Base-by-base conservation (phyloP, 2,888 invertebrate species). In the Priocnemis perturbator region DNA sequence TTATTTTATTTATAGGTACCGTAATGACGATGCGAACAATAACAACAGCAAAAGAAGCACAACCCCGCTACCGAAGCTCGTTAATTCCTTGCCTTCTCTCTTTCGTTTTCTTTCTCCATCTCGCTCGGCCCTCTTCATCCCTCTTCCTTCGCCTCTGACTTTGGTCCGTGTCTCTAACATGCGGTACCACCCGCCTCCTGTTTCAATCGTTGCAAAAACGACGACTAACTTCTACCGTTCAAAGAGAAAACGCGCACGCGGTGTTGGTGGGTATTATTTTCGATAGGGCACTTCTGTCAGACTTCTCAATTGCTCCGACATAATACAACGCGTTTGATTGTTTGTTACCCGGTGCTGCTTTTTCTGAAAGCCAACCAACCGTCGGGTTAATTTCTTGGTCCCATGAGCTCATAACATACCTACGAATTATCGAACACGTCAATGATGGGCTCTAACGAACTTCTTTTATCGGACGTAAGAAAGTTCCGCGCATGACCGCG, bases 1-100 rank as follows among this genome's bases (percentile, higher is more conserved):
- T 86, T 85, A 86, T 85, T 85, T 82, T 85, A 86, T 84, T 85
- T 85, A 84, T 78, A 80, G 80, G 76, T 75, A 81, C 83, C 81
- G 81, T 85, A 85, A 86, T 83, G 85, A 85, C 82, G 81, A 80
- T 84, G 80, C 81, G 78, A 77, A 78, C 77, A 80, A 85, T 69
- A 68, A 70, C 59, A 64, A 57, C 37, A 58, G 15, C 44, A 67
- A 67, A 63, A 57, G 76, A 74, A 77, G 80, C 74, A 48, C 66
- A 56, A 64, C 64, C n/a, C 58, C 23, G 15, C 57, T 57, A 70
- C 74, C 75, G 60, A 72, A 56, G 77, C 81, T 83, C 81, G 79
- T 84, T 84, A 83, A 82, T 81, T 74, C 71, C 56, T 61, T 64
- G 67, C 52, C 44, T 2, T 21, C 15, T 53, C 63, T 67, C 56